A percentile compares a stretch with the other conserved stretches of the same genome.
Evolutionary conservation across 2,888 invertebrate genomes (phyloP).

Genomic region (Microctonus hyperodae): DNA sequence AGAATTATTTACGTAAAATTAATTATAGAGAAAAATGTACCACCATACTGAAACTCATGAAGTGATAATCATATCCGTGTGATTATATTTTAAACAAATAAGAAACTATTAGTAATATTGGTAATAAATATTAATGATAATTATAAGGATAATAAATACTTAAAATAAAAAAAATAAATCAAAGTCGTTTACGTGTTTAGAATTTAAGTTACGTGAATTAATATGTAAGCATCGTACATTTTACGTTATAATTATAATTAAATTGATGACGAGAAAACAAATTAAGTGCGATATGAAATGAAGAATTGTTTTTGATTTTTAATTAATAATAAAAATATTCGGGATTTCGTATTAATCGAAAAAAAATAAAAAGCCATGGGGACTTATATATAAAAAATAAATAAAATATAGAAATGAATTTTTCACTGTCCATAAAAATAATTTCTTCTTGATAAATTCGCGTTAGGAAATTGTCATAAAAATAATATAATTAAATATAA

Average conservation of each 20-base stretch:
- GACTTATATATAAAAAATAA: slow-evolving; percentile 9
- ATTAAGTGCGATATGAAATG: too few relatives aligned
- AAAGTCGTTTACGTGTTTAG: slow-evolving; percentile 28
- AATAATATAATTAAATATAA: background rate
- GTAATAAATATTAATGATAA: too few relatives aligned
- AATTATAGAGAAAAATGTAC: slow-evolving; percentile 13
- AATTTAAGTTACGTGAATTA: slow-evolving; percentile 14
- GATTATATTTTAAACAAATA: slow-evolving; percentile 37
- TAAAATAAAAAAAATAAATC: slow-evolving; percentile 25
- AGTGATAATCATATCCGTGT: slow-evolving; percentile 41
- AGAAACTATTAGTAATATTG: slow-evolving; percentile 5
- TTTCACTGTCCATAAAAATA: slow-evolving; percentile 21
- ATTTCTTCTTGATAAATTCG: background rate
- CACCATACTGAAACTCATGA: slow-evolving; percentile 35
- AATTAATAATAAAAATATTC: background rate
- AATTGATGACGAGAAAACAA: slow-evolving; percentile 15
- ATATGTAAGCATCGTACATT: background rate
- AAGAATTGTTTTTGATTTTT: too few relatives aligned
- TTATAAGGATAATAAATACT: too few relatives aligned
- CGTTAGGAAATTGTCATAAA: background rate
- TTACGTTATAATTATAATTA: background rate
- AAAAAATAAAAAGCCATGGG: background rate
- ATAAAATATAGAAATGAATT: slow-evolving; percentile 18
- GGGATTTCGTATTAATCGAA: background rate
- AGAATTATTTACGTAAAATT: background rate